Evolutionary conservation across 2,888 invertebrate genomes (phyloP), one percentile per base, ranked within the genome.

Genomic region (Achlya flavicornis): DNA sequence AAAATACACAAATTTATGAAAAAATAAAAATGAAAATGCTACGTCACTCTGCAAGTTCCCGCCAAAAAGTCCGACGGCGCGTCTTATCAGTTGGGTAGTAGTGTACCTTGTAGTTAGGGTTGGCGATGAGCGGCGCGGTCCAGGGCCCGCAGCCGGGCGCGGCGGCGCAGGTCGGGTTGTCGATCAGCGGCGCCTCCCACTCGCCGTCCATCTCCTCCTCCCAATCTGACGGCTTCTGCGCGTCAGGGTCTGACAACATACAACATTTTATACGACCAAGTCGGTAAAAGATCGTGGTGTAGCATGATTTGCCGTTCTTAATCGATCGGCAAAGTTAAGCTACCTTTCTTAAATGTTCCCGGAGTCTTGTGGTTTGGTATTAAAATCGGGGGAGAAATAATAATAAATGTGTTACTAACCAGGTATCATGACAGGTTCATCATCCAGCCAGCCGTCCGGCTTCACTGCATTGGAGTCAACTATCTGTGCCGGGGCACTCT

Each of bases 181-280:
- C 96, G 41, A 99, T 95, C 64, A 98, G 94, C 0, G 99, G 98
- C 5, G 99, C 96, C 89, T 99, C 99, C 99, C 99, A 99, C 83
- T 97, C 97, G 1, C 99, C 99, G 91, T 99, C 99, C 97, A 99
- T 99, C 73, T 99, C 99, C 19, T 97, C 96, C 88, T 99, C 99
- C 99, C 99, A 99, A 89, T 99, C 99, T 0, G 95, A 95, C 0
- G 99, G 99, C 89, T 98, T 98, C 63, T 94, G 92, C 0, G 99
- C 98, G 60, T 95, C 95, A 0, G 98, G 96, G 92, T 99, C 99
- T 94, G 66, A 35, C 0, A 53, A n/a, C 8, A 43, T 32, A 26
- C 26, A 26, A 26, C 26, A n/a, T n/a, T n/a, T n/a, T n/a, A n/a
- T n/a, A n/a, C n/a, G n/a, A n/a, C n/a, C n/a, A n/a, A n/a, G n/a